phyloP scores from a whole-genome alignment of 2,888 invertebrate species.

The Cephus pulcher region DNA sequence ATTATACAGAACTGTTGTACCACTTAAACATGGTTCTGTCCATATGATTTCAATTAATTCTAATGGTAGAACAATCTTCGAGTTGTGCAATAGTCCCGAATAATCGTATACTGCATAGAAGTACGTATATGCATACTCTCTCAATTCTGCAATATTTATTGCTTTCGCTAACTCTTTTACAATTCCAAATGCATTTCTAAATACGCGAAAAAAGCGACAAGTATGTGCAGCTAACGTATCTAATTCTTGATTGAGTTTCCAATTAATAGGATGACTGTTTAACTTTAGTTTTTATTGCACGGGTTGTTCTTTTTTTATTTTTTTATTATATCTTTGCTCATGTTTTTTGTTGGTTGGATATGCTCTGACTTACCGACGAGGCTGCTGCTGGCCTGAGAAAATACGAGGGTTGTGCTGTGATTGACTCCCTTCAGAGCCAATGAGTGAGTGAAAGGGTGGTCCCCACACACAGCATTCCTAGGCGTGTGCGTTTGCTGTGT shows the following conservation, averaged over 20 bases:
- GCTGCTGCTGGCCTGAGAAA: constrained; percentile 57
- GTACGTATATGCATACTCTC: background rate
- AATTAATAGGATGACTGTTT: constrained; percentile 36
- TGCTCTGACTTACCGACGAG: constrained; percentile 61
- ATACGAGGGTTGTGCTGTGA: constrained; percentile 61
- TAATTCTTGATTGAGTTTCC: background rate
- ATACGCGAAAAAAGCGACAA: background rate
- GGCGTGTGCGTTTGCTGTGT: constrained; percentile 62
- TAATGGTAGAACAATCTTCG: no score
- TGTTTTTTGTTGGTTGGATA: constrained; percentile 54
- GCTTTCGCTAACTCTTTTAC: background rate
- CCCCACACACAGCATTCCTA: constrained; percentile 61
- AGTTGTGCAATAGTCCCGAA: no score
- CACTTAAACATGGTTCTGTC: no score
- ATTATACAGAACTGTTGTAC: no score
- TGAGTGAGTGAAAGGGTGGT: constrained; percentile 58
- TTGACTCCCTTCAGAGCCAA: constrained; percentile 63
- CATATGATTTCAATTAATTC: no score
- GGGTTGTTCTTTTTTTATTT: constrained; percentile 4
- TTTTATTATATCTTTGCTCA: constrained; percentile 28
- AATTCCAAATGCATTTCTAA: background rate
- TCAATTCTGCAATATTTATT: background rate
- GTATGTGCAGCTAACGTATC: background rate
- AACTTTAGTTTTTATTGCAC: constrained; percentile 41
- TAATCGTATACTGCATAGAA: background rate